A percentile compares a stretch with the other conserved stretches of the same genome.
Conservation (phyloP, 2,888 invertebrate genomes). For the Heliconius ismenius region DNA sequence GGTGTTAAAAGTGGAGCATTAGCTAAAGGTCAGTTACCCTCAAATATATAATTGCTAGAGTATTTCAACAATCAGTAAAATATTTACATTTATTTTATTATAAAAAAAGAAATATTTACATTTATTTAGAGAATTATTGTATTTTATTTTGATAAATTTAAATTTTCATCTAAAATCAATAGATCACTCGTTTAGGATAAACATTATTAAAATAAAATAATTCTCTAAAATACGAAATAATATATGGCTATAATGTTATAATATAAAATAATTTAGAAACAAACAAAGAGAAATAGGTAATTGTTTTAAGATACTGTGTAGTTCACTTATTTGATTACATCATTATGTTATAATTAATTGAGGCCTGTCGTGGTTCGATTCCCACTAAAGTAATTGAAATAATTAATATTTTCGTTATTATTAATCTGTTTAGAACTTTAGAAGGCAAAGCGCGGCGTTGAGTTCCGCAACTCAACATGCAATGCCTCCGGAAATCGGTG, state of each 20-base stretch:
- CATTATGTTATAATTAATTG: neutral
- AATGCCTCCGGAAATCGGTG: no score
- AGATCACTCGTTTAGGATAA: neutral
- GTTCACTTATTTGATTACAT: neutral
- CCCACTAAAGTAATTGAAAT: no score
- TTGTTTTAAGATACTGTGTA: neutral
- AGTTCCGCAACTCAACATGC: no score
- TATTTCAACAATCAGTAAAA: neutral
- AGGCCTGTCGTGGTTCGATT: no score
- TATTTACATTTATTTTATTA: neutral
- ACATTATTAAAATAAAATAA: neutral
- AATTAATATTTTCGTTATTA: no score
- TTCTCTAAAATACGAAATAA: neutral
- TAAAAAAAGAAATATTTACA: neutral
- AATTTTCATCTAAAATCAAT: neutral
- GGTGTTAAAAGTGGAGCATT: constrained; percentile 67
- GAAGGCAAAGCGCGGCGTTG: no score
- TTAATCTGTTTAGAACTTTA: no score
- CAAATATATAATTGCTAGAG: constrained; percentile 17
- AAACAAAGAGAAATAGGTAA: neutral
- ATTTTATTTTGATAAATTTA: neutral
- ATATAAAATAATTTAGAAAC: neutral
- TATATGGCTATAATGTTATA: neutral
- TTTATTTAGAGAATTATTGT: no score
- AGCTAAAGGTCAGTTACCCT: constrained; percentile 63